Percentiles rank a stretch among this genome's conserved stretches.
These are phyloP conservation scores for Drosophila micromelanica DNA, from an alignment of 1,140 invertebrate species.

Conservation along the genomic window DNA sequence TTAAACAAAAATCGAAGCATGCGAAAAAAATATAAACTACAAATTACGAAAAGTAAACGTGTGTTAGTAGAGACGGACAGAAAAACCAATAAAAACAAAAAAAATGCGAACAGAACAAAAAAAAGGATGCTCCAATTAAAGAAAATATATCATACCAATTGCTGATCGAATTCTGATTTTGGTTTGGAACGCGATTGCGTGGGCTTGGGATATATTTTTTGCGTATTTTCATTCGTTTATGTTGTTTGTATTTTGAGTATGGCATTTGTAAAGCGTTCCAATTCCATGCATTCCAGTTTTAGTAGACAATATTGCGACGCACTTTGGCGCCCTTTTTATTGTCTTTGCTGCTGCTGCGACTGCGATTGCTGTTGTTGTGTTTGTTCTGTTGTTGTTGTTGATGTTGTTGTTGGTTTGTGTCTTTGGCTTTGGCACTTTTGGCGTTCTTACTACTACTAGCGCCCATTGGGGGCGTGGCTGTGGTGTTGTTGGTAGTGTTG, in stretches of 20 bases:
- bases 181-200: constrained; percentile 37
- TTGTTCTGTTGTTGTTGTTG: constrained; percentile 40
- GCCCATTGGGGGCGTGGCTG: constrained; percentile 62
- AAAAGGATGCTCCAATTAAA: constrained; percentile 17
- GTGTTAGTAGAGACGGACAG: constrained; percentile 18
- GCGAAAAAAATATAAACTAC: constrained; percentile 15
- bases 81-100: constrained; percentile 27
- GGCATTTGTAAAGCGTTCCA: constrained; percentile 45
- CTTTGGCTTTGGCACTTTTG: constrained; percentile 75
- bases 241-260: constrained; percentile 43
- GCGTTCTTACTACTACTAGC: constrained; percentile 58
- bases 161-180: constrained; percentile 42
- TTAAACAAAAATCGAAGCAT: constrained; percentile 15
- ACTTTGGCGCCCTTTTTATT: constrained; percentile 54
- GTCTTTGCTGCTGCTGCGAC: constrained; percentile 75
- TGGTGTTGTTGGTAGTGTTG: constrained; percentile 57
- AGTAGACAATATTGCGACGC: constrained; percentile 80
- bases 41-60: constrained; percentile 14
- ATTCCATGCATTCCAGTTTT: constrained; percentile 22
- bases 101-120: background rate
- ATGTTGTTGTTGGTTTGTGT: constrained; percentile 51
- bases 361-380: constrained; percentile 51
- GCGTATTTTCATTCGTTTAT: constrained; percentile 20
- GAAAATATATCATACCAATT: constrained; percentile 70
- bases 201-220: constrained; percentile 19